Evolutionary conservation across 2,113 vertebrate genomes (phyloP).

Genomic region (Paradoxurus hermaphroditus): DNA sequence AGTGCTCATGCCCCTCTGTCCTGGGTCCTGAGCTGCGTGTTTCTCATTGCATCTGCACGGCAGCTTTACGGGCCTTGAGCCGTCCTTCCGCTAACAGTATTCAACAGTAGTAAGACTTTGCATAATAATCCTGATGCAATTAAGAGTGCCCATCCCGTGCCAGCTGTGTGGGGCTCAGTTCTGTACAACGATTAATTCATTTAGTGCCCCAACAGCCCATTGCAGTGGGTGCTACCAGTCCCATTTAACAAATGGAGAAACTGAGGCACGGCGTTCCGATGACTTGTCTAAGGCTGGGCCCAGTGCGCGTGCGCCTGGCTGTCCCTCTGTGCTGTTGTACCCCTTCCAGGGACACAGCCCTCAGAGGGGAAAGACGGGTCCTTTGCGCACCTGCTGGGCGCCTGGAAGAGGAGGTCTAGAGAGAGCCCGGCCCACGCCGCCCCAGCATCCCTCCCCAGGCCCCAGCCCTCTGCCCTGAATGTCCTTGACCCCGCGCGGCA

Average conservation of each 20-base stretch:
- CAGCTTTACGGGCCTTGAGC: accelerated
- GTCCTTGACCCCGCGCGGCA: constrained; percentile 73
- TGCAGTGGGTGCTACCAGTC: background rate
- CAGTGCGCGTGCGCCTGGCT: accelerated
- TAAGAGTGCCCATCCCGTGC: background rate
- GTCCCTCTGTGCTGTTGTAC: background rate
- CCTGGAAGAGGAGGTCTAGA: background rate
- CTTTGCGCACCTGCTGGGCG: accelerated
- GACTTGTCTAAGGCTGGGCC: background rate
- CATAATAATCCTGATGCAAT: accelerated
- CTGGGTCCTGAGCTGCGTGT: accelerated
- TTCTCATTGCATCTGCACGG: accelerated
- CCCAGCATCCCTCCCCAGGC: background rate
- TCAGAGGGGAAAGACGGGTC: too few species aligned
- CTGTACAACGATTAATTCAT: accelerated
- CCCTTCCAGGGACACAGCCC: background rate
- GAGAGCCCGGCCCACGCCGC: background rate
- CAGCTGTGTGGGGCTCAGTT: accelerated
- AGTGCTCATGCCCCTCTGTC: accelerated
- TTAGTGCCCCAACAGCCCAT: background rate
- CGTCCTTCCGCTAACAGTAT: accelerated
- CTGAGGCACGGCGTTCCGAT: background rate
- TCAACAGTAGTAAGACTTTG: accelerated
- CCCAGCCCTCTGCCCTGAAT: constrained; percentile 46
- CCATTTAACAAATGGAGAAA: background rate